Conservation (phyloP, 2,888 invertebrate genomes). For the Drosophila barbarae region DNA sequence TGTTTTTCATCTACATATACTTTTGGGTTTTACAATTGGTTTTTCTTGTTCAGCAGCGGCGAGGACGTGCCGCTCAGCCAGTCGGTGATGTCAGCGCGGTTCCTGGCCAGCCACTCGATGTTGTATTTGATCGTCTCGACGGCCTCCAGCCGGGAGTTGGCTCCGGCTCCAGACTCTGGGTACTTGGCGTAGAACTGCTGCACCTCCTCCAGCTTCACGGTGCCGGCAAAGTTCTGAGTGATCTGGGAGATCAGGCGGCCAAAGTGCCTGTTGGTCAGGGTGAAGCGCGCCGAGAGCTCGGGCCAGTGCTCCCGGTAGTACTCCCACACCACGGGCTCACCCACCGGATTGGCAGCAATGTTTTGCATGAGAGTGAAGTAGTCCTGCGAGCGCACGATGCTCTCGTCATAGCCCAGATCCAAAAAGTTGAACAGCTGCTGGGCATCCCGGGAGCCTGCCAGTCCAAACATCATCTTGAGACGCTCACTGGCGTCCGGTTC, state of each 20-base stretch:
- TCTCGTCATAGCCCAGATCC: slow-evolving; percentile 85
- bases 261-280: slow-evolving; percentile 88
- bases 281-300: slow-evolving; percentile 86
- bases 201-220: slow-evolving; percentile 86
- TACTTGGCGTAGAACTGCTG: slow-evolving; percentile 86
- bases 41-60: slow-evolving; percentile 38
- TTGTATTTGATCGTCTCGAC: slow-evolving; percentile 88
- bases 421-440: slow-evolving; percentile 85
- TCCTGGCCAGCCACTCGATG: slow-evolving; percentile 86
- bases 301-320: slow-evolving; percentile 89
- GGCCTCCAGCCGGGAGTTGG: slow-evolving; percentile 85
- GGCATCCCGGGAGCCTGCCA: slow-evolving; percentile 84
- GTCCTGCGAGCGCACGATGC: slow-evolving; percentile 89
- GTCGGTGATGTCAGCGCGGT: slow-evolving; percentile 81
- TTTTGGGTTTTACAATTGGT: slow-evolving; percentile 37
- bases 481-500: slow-evolving; percentile 90
- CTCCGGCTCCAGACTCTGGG: slow-evolving; percentile 92
- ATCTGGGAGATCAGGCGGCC: slow-evolving; percentile 87
- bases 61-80: slow-evolving; percentile 81
- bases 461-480: slow-evolving; percentile 85
- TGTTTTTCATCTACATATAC: slow-evolving; percentile 29
- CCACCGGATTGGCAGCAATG: slow-evolving; percentile 87
- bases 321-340: slow-evolving; percentile 88
- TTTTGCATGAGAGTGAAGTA: slow-evolving; percentile 85
- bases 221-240: slow-evolving; percentile 84